Evolutionary conservation across 2,797 vertebrate genomes (phyloP), one percentile per base, ranked within the genome.

Genomic region (Premnoplex brunnescens): DNA sequence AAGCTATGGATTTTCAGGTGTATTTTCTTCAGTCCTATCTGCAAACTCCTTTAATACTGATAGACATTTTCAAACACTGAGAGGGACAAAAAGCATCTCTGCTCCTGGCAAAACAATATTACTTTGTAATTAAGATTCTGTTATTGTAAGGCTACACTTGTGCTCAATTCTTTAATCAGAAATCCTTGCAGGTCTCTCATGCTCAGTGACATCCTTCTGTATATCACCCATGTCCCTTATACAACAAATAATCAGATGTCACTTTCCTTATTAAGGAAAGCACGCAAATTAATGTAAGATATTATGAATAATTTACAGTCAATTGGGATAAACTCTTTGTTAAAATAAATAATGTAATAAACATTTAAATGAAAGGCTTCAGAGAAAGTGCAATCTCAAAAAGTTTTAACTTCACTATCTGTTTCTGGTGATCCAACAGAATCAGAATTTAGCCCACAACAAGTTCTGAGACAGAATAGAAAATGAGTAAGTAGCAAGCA

Each of bases 191-290:
- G 7, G 27, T 69, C 22, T 89, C 43, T 82, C 27, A 43, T 28
- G 48, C 26, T 63, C 16, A 59, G 14, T 37, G 23, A 37, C 43
- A 39, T 3, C 62, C 18, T 72, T 85, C 58, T 67, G 27, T 43
- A 15, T 9, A 67, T 66, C 27, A 94, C 60, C 56, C 4, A 1
- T 94, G 80, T 93, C 95, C 85, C 68, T 95, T 89, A 92, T 82
- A 93, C 67, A 85, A 77, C 69, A 94, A 97, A 92, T 80, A 91
- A 93, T 72, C 75, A 68, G 28, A 69, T 63, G 20, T 69, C 12
- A 10, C 24, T 93, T 90, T 89, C 30, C 19, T 91, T 73, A 89
- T 68, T 93, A 91, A 91, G 41, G 44, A 89, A 84, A 94, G 13
- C 7, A 73, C 67, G 36, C 10, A 96, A 83, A 71, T 51, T 51